Conservation (phyloP, 2,888 invertebrate genomes). For the Limnephilus rhombicus region DNA sequence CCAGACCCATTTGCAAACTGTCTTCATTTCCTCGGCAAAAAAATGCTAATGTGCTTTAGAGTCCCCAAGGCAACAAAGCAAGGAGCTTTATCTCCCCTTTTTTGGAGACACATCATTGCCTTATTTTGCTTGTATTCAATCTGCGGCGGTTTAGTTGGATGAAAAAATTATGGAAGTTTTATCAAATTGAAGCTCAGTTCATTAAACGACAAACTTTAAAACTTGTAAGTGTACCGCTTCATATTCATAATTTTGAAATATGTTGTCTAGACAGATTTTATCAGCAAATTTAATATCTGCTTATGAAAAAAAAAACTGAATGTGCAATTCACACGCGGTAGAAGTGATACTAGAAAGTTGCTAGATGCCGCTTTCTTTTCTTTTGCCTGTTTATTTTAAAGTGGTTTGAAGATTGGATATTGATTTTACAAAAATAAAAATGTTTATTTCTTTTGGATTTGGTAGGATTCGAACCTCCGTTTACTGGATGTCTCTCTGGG, state of each 20-base stretch:
- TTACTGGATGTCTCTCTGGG: too few relatives aligned
- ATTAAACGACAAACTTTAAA: neutral
- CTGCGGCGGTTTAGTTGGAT: neutral
- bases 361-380: too few relatives aligned
- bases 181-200: neutral
- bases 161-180: neutral
- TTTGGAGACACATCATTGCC: neutral
- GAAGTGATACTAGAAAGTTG: too few relatives aligned
- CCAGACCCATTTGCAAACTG: neutral
- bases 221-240: neutral
- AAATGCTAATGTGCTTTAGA: slow-evolving; percentile 1
- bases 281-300: neutral
- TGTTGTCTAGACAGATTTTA: neutral
- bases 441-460: too few relatives aligned
- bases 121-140: neutral
- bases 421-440: too few relatives aligned
- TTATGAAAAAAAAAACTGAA: neutral
- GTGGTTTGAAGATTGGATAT: too few relatives aligned
- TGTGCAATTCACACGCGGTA: too few relatives aligned
- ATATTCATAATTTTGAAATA: neutral
- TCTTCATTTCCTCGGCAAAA: neutral
- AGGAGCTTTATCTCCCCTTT: neutral
- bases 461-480: too few relatives aligned
- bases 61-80: neutral
- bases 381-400: too few relatives aligned